Evolutionary conservation across 1,140 invertebrate genomes (phyloP).

Genomic region (Zaprionus gabonicus): DNA sequence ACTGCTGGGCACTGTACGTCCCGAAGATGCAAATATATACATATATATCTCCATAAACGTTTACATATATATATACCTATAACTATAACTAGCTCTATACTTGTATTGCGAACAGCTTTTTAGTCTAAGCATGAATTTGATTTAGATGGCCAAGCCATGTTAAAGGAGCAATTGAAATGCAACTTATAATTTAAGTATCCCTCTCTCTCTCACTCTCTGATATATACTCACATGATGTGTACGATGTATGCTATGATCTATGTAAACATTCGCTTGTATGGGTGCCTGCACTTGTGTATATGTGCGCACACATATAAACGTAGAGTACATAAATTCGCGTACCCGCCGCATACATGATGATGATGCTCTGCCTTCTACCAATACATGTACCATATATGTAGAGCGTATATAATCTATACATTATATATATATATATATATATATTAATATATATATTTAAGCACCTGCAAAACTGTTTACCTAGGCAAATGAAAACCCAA

Average conservation of each 20-base stretch:
- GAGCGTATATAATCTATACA: background rate
- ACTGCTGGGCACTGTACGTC: background rate
- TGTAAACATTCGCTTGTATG: constrained; percentile 7
- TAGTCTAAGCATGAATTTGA: constrained; percentile 26
- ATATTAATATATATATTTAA: background rate
- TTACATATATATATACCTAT: background rate
- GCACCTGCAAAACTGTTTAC: constrained; percentile 3
- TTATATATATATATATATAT: too few relatives aligned
- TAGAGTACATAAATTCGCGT: constrained; percentile 6
- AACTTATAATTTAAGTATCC: constrained; percentile 39
- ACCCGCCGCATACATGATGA: constrained; percentile 1
- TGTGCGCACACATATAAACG: background rate
- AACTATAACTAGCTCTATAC: background rate
- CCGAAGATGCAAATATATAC: background rate
- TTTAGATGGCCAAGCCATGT: constrained; percentile 18
- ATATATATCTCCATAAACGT: background rate
- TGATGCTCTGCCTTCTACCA: background rate
- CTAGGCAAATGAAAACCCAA: constrained; percentile 1
- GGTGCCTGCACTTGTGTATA: background rate
- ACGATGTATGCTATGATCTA: background rate
- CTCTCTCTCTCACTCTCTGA: background rate
- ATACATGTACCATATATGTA: constrained; percentile 1
- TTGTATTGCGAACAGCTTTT: constrained; percentile 8
- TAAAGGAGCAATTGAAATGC: constrained; percentile 12
- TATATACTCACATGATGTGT: background rate